Conservation (phyloP, 2,113 vertebrate species). For the Trichechus manatus region DNA sequence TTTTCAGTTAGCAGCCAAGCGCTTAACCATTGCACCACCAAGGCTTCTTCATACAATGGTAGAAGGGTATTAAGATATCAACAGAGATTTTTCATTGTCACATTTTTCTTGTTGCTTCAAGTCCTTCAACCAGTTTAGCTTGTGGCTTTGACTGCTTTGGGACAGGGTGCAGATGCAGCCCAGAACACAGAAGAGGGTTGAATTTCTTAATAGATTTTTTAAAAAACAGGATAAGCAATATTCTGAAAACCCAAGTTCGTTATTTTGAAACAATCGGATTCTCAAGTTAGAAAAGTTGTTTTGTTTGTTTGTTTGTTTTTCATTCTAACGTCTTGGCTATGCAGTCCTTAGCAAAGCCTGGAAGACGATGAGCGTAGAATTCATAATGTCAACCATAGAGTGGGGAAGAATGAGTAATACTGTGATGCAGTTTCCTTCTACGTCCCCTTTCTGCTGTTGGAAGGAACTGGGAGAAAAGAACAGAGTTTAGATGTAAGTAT, state of each 20-base stretch:
- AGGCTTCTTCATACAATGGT: background rate
- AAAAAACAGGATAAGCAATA: background rate
- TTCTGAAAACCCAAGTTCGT: background rate
- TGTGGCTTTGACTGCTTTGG: constrained; percentile 5
- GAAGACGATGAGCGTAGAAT: background rate
- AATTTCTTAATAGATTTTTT: constrained; percentile 19
- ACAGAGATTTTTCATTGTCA: constrained; percentile 11
- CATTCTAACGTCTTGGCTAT: background rate
- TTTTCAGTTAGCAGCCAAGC: background rate
- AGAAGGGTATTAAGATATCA: background rate
- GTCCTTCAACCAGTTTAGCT: background rate
- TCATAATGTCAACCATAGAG: background rate
- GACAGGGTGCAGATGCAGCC: background rate
- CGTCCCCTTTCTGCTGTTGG: background rate
- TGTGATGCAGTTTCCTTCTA: background rate
- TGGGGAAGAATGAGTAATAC: background rate
- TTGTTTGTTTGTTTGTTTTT: background rate
- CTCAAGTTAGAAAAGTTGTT: background rate
- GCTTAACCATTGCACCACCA: background rate
- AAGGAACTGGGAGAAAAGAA: background rate
- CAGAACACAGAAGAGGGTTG: background rate
- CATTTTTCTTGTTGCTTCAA: background rate
- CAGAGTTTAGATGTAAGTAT: background rate
- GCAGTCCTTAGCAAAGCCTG: constrained; percentile 26
- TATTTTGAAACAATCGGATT: constrained; percentile 21